Evolutionary conservation across 2,113 vertebrate genomes (phyloP).

Genomic region (Ptychochromis oligacanthus): DNA sequence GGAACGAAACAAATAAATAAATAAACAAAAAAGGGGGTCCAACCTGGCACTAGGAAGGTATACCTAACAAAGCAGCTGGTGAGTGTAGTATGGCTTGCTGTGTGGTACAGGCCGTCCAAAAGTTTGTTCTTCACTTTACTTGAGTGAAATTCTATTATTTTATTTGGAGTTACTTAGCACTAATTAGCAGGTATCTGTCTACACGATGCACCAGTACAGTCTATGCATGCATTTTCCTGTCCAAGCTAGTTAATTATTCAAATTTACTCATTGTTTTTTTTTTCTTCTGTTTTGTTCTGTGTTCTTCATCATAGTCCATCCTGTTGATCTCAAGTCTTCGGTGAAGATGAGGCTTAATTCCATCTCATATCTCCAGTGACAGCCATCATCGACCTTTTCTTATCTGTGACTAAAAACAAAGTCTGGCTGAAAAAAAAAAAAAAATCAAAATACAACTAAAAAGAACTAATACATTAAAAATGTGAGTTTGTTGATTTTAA

Average conservation of each 20-base stretch:
- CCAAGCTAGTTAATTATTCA: neutral
- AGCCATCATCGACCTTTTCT: conserved; percentile 72
- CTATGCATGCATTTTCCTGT: neutral
- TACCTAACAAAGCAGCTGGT: no score
- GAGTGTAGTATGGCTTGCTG: no score
- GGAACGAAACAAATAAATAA: no score
- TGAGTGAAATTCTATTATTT: neutral
- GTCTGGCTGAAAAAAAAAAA: neutral
- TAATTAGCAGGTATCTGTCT: neutral
- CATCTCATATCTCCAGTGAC: neutral
- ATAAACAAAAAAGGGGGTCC: no score
- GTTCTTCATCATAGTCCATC: neutral
- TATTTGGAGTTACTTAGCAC: neutral
- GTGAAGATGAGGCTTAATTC: neutral
- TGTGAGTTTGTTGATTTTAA: neutral
- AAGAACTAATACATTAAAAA: neutral
- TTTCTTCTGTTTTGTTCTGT: neutral
- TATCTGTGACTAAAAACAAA: conserved; percentile 75
- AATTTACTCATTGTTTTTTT: neutral
- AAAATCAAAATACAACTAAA: neutral
- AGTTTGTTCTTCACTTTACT: neutral
- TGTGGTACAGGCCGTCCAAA: neutral
- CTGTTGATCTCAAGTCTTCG: neutral
- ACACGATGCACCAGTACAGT: neutral
- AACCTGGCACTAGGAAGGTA: no score